phyloP scores from a whole-genome alignment of 2,888 invertebrate genomes.

The Autographa pulchrina region DNA sequence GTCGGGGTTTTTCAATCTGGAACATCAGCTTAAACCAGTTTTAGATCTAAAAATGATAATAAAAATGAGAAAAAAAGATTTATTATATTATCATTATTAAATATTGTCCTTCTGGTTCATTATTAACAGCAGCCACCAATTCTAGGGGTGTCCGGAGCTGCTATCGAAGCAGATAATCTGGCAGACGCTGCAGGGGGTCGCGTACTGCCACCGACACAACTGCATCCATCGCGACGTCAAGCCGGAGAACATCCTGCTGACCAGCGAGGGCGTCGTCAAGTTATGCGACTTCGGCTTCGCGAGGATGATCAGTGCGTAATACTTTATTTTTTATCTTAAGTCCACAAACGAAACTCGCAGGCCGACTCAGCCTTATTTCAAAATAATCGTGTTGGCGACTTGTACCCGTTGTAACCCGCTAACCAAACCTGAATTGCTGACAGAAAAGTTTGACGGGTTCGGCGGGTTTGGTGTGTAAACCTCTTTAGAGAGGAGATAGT shows the following conservation, averaged over 20 bases:
- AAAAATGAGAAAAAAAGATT: too few species aligned
- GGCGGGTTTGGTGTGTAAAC: too few species aligned
- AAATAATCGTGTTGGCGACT: too few species aligned
- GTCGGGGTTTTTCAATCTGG: too few species aligned
- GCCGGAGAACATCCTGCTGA: conserved; percentile 99
- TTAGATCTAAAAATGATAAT: too few species aligned
- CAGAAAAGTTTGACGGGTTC: too few species aligned
- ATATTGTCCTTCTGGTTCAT: not conserved
- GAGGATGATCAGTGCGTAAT: conserved; percentile 94
- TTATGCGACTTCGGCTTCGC: conserved; percentile 99
- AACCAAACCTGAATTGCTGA: too few species aligned
- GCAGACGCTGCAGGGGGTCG: conserved; percentile 98
- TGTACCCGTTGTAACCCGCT: too few species aligned
- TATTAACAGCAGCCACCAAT: not conserved
- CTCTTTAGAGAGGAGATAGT: not conserved
- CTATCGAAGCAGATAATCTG: conserved; percentile 97
- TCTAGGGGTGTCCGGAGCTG: conserved; percentile 95
- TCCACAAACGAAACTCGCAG: not conserved
- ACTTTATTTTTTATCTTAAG: not conserved
- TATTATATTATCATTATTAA: too few species aligned
- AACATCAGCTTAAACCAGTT: too few species aligned
- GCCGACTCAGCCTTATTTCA: too few species aligned
- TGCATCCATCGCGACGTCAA: conserved; percentile 99
- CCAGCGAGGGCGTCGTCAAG: conserved; percentile 97
- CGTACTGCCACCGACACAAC: conserved; percentile 98